Conservation (phyloP, 1,140 invertebrate genomes). For the Drosophila saltans region DNA sequence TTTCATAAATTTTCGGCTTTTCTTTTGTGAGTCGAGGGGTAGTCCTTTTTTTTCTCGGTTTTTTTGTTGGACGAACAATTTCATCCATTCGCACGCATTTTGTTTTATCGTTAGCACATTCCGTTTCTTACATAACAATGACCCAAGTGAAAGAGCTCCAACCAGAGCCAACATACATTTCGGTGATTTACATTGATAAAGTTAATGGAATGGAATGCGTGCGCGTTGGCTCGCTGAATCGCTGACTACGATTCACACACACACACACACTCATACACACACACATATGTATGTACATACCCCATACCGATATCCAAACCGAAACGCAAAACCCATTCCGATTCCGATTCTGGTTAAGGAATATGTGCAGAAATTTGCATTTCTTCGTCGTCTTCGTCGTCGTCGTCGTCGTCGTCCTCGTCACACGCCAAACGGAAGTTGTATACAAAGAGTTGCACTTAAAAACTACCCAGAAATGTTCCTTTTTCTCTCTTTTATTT, state of each 20-base stretch:
- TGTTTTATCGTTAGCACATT: conserved; percentile 38
- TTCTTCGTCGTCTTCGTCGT: conserved; percentile 57
- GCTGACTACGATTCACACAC: conserved; percentile 51
- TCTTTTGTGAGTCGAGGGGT: not conserved
- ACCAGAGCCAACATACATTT: conserved; percentile 71
- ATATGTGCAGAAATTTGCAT: conserved; percentile 75
- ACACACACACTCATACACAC: not conserved
- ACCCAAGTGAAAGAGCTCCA: conserved; percentile 35
- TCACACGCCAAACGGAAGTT: conserved; percentile 81
- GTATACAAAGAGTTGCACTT: conserved; percentile 82
- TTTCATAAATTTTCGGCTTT: conserved; percentile 1
- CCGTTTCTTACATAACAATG: conserved; percentile 35
- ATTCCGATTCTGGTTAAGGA: conserved; percentile 32
- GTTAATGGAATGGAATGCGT: conserved; percentile 80
- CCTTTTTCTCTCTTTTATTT: conserved; percentile 7
- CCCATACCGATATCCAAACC: not conserved
- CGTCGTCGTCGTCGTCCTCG: conserved; percentile 35
- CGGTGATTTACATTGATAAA: conserved; percentile 79
- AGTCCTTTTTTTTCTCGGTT: not conserved
- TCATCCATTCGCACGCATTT: conserved; percentile 28
- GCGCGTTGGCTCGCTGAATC: conserved; percentile 40
- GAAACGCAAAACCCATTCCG: conserved; percentile 35
- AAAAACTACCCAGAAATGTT: conserved; percentile 66
- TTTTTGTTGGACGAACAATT: conserved; percentile 14
- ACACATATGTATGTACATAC: not conserved